These are phyloP conservation scores for Phasia obesa DNA, from an alignment of 2,888 invertebrate genomes.

Conservation along the genomic window DNA sequence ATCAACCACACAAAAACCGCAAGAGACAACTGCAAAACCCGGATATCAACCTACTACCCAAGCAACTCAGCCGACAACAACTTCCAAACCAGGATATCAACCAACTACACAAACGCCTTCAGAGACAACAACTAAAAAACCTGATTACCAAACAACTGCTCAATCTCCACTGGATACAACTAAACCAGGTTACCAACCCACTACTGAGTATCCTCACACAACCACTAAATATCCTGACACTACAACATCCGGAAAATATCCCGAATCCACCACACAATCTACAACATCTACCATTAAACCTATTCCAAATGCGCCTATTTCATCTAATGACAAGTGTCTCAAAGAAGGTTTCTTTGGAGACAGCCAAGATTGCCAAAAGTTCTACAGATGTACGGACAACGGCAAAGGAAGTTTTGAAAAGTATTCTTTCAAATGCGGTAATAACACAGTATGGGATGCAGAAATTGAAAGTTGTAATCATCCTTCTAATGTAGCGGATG, in stretches of 20 bases:
- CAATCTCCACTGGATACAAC: slow-evolving; percentile 41
- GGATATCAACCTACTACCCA: slow-evolving; percentile 53
- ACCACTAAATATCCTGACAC: slow-evolving; percentile 16
- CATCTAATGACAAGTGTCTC: slow-evolving; percentile 77
- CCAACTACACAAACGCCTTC: neutral
- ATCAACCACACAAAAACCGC: slow-evolving; percentile 36
- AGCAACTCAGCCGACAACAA: slow-evolving; percentile 24
- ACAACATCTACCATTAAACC: slow-evolving; percentile 71
- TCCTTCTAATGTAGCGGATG: slow-evolving; percentile 73
- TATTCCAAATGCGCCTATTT: slow-evolving; percentile 69
- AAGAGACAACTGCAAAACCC: slow-evolving; percentile 38
- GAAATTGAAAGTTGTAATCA: slow-evolving; percentile 77
- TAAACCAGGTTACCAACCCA: slow-evolving; percentile 54
- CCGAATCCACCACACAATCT: slow-evolving; percentile 33
- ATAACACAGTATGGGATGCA: slow-evolving; percentile 86
- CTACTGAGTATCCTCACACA: slow-evolving; percentile 44
- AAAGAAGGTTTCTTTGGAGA: slow-evolving; percentile 82
- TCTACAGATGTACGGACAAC: slow-evolving; percentile 86
- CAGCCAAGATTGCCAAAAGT: slow-evolving; percentile 84
- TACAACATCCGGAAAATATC: slow-evolving; percentile 57
- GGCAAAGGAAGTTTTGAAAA: slow-evolving; percentile 84
- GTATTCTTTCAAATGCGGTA: slow-evolving; percentile 86
- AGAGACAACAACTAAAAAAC: slow-evolving; percentile 25
- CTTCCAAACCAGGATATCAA: slow-evolving; percentile 24
- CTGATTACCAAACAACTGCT: slow-evolving; percentile 44